A percentile compares a stretch with the other conserved stretches of the same genome.
These are phyloP conservation scores for Archilochus colubris DNA, from an alignment of 2,113 vertebrate species.

Conservation along the genomic window DNA sequence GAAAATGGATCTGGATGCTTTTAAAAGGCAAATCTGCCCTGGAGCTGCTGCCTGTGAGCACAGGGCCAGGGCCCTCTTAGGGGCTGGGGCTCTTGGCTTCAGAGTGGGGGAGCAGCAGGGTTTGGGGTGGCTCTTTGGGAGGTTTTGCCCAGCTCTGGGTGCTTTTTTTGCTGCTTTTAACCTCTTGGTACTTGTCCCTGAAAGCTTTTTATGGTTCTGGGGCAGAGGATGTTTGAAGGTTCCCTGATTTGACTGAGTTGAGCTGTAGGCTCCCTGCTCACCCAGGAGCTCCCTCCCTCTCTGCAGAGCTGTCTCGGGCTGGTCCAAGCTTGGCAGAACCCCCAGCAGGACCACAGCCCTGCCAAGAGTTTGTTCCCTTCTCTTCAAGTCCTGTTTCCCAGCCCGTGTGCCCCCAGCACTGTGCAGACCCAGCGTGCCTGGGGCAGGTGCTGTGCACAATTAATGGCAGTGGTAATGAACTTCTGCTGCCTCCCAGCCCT, in stretches of 20 bases:
- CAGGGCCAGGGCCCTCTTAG: not conserved
- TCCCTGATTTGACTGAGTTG: not conserved
- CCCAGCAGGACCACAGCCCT: not conserved
- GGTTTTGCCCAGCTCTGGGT: not conserved
- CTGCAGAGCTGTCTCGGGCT: not conserved
- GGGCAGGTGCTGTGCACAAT: too few species aligned
- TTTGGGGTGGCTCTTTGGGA: not conserved
- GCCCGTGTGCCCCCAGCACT: too few species aligned
- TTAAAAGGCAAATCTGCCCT: not conserved
- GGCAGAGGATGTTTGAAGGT: not conserved
- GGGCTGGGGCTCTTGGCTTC: not conserved
- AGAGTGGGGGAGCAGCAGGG: not conserved
- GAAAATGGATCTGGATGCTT: not conserved
- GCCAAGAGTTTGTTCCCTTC: not conserved
- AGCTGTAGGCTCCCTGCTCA: not conserved
- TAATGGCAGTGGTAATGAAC: too few species aligned
- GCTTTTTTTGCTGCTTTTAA: not conserved
- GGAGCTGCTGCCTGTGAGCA: fast-evolving
- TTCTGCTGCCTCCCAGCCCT: not conserved
- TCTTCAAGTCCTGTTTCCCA: fast-evolving
- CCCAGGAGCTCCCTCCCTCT: fast-evolving
- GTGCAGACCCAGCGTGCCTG: too few species aligned
- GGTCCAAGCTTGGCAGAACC: not conserved
- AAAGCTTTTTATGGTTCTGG: not conserved
- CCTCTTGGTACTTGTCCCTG: not conserved